Conservation (phyloP, 2,113 vertebrate genomes). For the Cettia cetti region DNA sequence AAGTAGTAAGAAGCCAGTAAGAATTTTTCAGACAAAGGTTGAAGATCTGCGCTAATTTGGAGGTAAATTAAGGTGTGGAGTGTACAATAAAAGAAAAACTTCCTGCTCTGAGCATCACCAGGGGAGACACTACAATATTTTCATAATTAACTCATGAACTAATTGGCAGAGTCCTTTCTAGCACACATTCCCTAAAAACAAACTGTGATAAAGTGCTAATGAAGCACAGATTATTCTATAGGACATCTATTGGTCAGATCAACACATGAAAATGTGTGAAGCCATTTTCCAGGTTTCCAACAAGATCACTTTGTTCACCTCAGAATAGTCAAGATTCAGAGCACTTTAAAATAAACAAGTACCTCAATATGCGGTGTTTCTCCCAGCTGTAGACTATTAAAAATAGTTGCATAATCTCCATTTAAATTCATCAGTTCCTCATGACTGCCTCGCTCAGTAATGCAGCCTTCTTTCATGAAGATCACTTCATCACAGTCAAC, state of each 20-base stretch:
- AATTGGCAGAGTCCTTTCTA: neutral
- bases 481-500: conserved; percentile 91
- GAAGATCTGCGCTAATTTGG: neutral
- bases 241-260: neutral
- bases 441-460: conserved; percentile 87
- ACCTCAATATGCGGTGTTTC: conserved; percentile 88
- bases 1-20: neutral
- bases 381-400: conserved; percentile 89
- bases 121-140: neutral
- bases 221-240: neutral
- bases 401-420: conserved; percentile 89
- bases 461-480: conserved; percentile 90
- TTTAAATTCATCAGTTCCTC: conserved; percentile 88
- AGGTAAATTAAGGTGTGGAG: neutral
- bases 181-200: neutral
- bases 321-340: neutral
- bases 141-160: neutral
- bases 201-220: neutral
- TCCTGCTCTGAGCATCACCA: neutral
- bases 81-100: neutral
- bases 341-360: neutral
- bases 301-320: neutral
- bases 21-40: neutral
- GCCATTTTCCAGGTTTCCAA: neutral
- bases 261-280: neutral